Evolutionary conservation across 2,888 invertebrate genomes (phyloP).

Genomic region (Sinodicranocentrus sp.): DNA sequence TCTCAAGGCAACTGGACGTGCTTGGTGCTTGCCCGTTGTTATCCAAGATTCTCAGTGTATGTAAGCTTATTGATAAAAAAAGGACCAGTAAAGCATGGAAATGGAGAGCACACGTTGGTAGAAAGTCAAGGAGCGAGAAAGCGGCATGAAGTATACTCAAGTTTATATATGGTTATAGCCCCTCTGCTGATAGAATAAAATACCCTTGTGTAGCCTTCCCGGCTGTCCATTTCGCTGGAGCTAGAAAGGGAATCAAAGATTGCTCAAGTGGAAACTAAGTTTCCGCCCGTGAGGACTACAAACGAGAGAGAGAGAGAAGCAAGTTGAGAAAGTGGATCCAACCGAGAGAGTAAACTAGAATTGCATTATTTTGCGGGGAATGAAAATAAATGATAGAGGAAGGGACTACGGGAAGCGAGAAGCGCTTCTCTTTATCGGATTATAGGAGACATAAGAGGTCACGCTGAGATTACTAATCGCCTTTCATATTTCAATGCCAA

Average conservation of each 20-base stretch:
- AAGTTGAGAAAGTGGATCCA: constrained; percentile 30
- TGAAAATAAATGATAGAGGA: constrained; percentile 37
- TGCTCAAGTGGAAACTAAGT: constrained; percentile 65
- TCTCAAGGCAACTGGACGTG: constrained; percentile 26
- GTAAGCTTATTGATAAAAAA: constrained; percentile 23
- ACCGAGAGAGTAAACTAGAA: constrained; percentile 30
- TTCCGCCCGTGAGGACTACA: constrained; percentile 50
- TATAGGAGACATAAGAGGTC: constrained; percentile 64
- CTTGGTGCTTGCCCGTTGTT: neutral
- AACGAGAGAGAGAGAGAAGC: constrained; percentile 14
- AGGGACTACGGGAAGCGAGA: constrained; percentile 19
- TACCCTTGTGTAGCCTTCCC: constrained; percentile 15
- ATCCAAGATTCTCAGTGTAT: neutral
- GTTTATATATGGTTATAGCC: no score
- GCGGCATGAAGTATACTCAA: neutral
- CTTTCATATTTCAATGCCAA: constrained; percentile 71
- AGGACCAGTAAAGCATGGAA: neutral
- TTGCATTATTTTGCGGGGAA: constrained; percentile 30
- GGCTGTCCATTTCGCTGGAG: constrained; percentile 49
- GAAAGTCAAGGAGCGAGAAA: neutral
- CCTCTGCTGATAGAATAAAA: neutral
- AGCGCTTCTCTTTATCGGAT: constrained; percentile 51
- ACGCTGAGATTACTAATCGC: constrained; percentile 74
- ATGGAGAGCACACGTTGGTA: constrained; percentile 2
- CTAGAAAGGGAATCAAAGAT: constrained; percentile 57